phyloP scores from a whole-genome alignment of 2,113 vertebrate species.

The Lamprotornis superbus region DNA sequence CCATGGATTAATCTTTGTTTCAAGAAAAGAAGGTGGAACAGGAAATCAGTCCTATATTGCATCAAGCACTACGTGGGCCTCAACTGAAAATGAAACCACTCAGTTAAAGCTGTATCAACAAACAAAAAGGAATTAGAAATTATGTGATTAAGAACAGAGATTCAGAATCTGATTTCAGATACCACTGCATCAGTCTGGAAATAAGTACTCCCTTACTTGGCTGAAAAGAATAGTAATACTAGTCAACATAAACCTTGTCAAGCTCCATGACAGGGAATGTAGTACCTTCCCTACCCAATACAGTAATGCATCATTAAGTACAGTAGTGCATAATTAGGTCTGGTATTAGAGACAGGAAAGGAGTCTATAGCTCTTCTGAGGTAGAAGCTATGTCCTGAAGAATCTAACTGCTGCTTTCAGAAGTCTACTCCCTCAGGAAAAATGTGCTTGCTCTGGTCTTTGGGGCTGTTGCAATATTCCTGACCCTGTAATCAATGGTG shows the following conservation, averaged over 20 bases:
- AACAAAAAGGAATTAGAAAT: not conserved
- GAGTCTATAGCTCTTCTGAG: not conserved
- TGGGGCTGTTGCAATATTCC: not conserved
- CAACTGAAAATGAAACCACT: not conserved
- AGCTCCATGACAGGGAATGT: not conserved
- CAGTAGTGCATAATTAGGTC: not conserved
- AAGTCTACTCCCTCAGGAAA: slow-evolving; percentile 26
- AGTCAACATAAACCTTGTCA: not conserved
- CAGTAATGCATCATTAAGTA: slow-evolving; percentile 14
- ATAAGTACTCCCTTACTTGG: not conserved
- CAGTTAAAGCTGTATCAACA: not conserved
- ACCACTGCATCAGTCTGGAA: not conserved
- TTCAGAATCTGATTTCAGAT: not conserved
- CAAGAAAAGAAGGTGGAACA: not conserved
- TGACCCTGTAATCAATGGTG: not conserved
- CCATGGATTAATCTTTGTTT: not conserved
- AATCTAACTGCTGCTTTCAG: not conserved
- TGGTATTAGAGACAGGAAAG: not conserved
- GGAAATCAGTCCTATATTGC: not conserved
- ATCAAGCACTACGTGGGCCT: not conserved
- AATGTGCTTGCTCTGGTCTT: slow-evolving; percentile 24
- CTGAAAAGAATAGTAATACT: not conserved
- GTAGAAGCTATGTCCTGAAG: not conserved
- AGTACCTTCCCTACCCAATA: not conserved
- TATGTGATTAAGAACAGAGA: not conserved